A percentile compares a stretch with the other conserved stretches of the same genome.
Evolutionary conservation across 2,797 vertebrate species (phyloP).

Genomic region (Amazonetta brasiliensis): DNA sequence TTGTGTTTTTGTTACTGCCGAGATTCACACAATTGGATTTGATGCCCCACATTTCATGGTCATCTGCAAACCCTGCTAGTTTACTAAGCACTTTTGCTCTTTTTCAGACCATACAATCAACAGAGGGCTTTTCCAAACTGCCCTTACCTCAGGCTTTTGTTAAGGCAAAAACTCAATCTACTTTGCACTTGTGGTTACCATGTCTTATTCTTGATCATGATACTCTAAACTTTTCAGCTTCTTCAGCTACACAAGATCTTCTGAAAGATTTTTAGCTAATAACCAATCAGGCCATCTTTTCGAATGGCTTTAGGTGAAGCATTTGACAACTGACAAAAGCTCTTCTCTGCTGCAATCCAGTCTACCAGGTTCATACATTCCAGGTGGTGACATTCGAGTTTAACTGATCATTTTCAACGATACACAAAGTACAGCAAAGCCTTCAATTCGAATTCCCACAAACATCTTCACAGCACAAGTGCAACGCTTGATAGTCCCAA

Average conservation of each 20-base stretch:
- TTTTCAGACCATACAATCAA: neutral
- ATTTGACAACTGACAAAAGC: neutral
- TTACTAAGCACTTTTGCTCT: neutral
- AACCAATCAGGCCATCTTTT: neutral
- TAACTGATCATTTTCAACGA: neutral
- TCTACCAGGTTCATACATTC: fast-evolving
- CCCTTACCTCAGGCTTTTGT: neutral
- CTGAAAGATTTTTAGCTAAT: neutral
- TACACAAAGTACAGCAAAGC: neutral
- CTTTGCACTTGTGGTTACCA: neutral
- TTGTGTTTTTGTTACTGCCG: fast-evolving
- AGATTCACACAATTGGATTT: fast-evolving
- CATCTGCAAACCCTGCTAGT: neutral
- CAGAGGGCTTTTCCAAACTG: neutral
- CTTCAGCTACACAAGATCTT: neutral
- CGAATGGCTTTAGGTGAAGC: neutral
- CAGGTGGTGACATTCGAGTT: fast-evolving
- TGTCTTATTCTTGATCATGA: fast-evolving
- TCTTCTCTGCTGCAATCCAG: neutral
- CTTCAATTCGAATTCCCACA: neutral
- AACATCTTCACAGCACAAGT: neutral
- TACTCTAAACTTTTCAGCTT: neutral
- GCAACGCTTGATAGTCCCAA: neutral
- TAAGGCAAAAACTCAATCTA: neutral
- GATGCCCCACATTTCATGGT: neutral